phyloP scores from a whole-genome alignment of 2,888 invertebrate species.

The Cosmorhoe ocellata region DNA sequence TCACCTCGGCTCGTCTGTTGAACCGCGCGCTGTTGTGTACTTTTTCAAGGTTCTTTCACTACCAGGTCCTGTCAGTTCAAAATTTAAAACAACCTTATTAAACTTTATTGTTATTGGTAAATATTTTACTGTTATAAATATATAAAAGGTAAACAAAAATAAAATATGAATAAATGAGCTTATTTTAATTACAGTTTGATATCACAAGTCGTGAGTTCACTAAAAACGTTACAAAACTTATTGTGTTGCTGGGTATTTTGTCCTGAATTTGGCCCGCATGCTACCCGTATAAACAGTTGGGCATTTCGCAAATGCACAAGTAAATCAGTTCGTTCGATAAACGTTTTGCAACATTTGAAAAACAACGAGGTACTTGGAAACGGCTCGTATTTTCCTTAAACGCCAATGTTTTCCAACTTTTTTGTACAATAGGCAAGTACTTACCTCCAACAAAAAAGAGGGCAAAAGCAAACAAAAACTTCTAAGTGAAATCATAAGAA shows the following conservation, averaged over 20 bases:
- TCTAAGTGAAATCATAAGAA: too few relatives aligned
- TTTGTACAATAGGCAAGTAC: background rate
- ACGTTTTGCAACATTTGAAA: slow-evolving; percentile 21
- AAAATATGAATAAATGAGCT: too few relatives aligned
- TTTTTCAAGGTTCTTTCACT: slow-evolving; percentile 46
- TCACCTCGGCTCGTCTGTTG: slow-evolving; percentile 51
- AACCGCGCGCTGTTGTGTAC: slow-evolving; percentile 44
- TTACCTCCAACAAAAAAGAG: too few relatives aligned
- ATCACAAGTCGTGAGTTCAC: background rate
- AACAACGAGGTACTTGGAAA: slow-evolving; percentile 6
- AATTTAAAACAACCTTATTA: background rate
- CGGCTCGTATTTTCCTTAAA: slow-evolving; percentile 7
- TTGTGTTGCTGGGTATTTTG: background rate
- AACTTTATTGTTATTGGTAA: too few relatives aligned
- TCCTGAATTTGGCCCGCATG: slow-evolving; percentile 21
- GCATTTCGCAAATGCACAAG: slow-evolving; percentile 23
- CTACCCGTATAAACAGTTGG: slow-evolving; percentile 23
- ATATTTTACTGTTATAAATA: too few relatives aligned
- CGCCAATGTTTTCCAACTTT: background rate
- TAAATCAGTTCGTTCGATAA: slow-evolving; percentile 27
- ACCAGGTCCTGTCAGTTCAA: background rate
- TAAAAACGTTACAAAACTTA: too few relatives aligned
- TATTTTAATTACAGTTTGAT: background rate
- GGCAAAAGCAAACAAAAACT: too few relatives aligned
- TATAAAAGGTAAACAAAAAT: too few relatives aligned